Evolutionary conservation across 2,888 invertebrate genomes (phyloP).

Genomic region (Pristionchus mayeri): DNA sequence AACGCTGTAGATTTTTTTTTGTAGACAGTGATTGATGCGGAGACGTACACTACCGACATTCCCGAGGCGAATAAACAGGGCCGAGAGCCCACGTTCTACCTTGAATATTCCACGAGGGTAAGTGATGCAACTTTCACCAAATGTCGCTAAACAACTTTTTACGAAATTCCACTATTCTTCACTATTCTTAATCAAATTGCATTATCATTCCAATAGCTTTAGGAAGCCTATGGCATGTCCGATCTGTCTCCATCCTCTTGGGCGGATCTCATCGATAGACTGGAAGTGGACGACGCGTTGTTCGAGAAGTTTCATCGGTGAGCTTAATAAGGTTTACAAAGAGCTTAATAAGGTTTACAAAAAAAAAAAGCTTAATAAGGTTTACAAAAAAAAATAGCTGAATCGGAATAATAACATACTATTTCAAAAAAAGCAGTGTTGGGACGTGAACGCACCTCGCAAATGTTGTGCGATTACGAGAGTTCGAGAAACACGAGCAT

Average conservation of each 20-base stretch:
- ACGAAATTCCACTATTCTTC: not conserved
- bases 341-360: not conserved
- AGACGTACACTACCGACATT: slow-evolving; percentile 68
- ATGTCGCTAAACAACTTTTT: no score
- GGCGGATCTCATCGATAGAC: slow-evolving; percentile 61
- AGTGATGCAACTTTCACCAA: not conserved
- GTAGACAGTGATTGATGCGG: slow-evolving; percentile 66
- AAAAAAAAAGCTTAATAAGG: not conserved
- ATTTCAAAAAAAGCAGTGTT: not conserved
- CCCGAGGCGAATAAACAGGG: slow-evolving; percentile 60
- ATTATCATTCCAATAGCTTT: not conserved
- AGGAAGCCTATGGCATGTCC: slow-evolving; percentile 59
- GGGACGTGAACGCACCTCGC: no score
- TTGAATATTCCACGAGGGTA: slow-evolving; percentile 59
- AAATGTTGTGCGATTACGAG: no score
- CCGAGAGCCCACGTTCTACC: slow-evolving; percentile 60
- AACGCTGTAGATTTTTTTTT: no score
- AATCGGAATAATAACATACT: not conserved
- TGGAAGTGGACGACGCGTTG: slow-evolving; percentile 58
- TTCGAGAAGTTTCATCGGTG: slow-evolving; percentile 63
- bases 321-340: not conserved
- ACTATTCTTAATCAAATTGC: not conserved
- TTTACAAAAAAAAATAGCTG: not conserved
- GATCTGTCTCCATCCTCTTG: slow-evolving; percentile 69
- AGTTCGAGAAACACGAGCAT: no score